Evolutionary conservation across 2,797 vertebrate species (phyloP).

Genomic region (Heliangelus exortis): DNA sequence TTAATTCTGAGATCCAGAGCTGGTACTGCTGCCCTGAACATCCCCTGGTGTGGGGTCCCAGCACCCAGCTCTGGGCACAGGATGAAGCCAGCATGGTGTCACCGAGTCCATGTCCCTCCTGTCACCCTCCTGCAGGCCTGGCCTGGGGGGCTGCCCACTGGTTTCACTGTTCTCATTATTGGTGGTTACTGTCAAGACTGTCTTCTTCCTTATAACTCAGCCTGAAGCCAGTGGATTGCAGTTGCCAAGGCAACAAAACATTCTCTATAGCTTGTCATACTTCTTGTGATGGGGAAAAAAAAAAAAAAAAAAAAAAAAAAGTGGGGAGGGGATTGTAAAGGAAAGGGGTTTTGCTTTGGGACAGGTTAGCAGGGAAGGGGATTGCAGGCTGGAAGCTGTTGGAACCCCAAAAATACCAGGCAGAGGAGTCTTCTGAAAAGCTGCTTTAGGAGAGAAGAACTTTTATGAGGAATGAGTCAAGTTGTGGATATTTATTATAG

Average conservation of each 20-base stretch:
- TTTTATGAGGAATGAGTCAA: not conserved
- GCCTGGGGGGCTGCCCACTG: not conserved
- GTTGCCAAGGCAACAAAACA: conserved; percentile 64
- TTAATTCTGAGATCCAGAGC: not conserved
- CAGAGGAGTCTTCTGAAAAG: not conserved
- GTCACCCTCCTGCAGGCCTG: fast-evolving
- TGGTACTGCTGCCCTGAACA: too few relatives aligned
- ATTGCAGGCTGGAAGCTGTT: not conserved
- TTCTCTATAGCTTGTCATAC: conserved; percentile 21
- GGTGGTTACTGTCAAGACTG: conserved; percentile 27
- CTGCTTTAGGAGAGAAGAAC: not conserved
- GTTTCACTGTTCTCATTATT: not conserved
- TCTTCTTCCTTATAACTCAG: not conserved
- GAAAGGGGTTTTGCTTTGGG: not conserved
- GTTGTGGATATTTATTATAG: not conserved
- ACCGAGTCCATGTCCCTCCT: too few relatives aligned
- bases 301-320: not conserved
- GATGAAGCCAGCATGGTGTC: not conserved
- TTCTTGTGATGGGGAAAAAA: not conserved
- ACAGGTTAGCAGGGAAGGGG: not conserved
- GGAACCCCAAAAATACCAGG: not conserved
- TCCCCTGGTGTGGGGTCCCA: fast-evolving
- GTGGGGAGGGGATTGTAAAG: not conserved
- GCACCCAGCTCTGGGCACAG: fast-evolving
- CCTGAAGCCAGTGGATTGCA: conserved; percentile 8